phyloP scores from a whole-genome alignment of 2,888 invertebrate genomes.

The Volucella inanis region DNA sequence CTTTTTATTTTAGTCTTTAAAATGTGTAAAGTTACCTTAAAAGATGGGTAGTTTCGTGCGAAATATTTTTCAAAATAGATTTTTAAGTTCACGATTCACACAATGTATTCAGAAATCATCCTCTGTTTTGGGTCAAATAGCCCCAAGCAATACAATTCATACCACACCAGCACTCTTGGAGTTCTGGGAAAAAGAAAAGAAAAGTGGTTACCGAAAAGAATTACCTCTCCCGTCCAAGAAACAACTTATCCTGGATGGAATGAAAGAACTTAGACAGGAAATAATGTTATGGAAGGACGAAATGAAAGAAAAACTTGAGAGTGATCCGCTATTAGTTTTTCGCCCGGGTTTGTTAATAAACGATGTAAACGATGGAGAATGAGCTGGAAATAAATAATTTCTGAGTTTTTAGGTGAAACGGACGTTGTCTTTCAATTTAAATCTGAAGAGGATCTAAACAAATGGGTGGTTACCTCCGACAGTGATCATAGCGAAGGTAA shows the following conservation, averaged over 20 bases:
- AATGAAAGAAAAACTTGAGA: slow-evolving; percentile 86
- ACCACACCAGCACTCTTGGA: slow-evolving; percentile 79
- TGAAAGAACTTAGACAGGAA: slow-evolving; percentile 87
- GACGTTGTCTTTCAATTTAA: slow-evolving; percentile 90
- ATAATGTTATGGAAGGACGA: slow-evolving; percentile 87
- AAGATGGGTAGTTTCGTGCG: slow-evolving; percentile 54
- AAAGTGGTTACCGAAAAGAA: slow-evolving; percentile 81
- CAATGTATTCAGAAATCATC: slow-evolving; percentile 28
- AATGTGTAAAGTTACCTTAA: slow-evolving; percentile 29
- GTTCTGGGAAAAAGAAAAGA: slow-evolving; percentile 82
- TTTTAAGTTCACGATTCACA: background rate
- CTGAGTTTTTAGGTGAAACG: slow-evolving; percentile 85
- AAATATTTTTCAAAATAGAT: slow-evolving; percentile 15
- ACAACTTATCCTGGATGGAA: slow-evolving; percentile 86
- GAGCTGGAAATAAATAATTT: background rate
- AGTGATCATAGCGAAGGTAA: slow-evolving; percentile 92
- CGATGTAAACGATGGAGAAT: background rate
- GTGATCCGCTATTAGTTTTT: slow-evolving; percentile 85
- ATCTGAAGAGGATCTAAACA: slow-evolving; percentile 85
- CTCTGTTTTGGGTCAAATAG: background rate
- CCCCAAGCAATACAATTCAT: slow-evolving; percentile 76
- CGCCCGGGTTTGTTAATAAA: slow-evolving; percentile 83
- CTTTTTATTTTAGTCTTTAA: background rate
- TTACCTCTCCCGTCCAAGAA: slow-evolving; percentile 82
- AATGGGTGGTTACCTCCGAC: slow-evolving; percentile 90